Evolutionary conservation across 2,113 vertebrate species (phyloP).

Genomic region (Aphyosemion australe): DNA sequence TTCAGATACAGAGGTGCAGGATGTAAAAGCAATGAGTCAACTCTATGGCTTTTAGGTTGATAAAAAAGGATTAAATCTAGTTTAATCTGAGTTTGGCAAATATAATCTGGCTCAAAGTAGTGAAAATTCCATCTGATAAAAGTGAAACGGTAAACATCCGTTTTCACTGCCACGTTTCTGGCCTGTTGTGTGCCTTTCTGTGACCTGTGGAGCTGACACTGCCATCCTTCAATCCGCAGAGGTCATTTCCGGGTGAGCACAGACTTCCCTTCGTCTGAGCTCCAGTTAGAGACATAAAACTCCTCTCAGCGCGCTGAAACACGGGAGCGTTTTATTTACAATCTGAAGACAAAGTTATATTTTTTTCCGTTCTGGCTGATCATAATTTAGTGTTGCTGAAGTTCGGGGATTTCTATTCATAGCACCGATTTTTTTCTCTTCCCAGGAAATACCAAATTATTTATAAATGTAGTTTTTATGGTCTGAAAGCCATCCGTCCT

Average conservation of each 20-base stretch:
- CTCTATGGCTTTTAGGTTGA: no score
- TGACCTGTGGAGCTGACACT: constrained; percentile 64
- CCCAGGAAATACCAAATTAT: constrained; percentile 55
- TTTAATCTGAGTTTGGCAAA: neutral
- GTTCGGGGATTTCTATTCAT: no score
- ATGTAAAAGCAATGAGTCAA: no score
- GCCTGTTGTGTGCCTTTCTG: constrained; percentile 52
- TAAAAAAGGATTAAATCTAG: neutral
- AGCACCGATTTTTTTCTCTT: constrained; percentile 22
- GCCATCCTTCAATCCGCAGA: constrained; percentile 63
- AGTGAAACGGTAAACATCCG: constrained; percentile 62
- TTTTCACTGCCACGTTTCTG: constrained; percentile 50
- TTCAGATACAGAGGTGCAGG: no score
- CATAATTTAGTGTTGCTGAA: no score
- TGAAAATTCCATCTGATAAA: constrained; percentile 7
- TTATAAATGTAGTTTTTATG: constrained; percentile 52
- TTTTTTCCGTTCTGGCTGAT: constrained; percentile 35
- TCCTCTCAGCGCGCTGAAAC: constrained; percentile 8
- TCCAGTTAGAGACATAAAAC: constrained; percentile 50
- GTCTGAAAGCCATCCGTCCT: constrained; percentile 57
- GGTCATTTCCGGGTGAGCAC: constrained; percentile 72
- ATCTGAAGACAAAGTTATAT: constrained; percentile 56
- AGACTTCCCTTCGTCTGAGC: constrained; percentile 63
- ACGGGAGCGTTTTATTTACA: constrained; percentile 43
- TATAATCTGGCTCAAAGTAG: neutral